Evolutionary conservation across 2,888 invertebrate genomes (phyloP), one percentile per base, ranked within the genome.

Genomic region (Parasteatoda lunata): DNA sequence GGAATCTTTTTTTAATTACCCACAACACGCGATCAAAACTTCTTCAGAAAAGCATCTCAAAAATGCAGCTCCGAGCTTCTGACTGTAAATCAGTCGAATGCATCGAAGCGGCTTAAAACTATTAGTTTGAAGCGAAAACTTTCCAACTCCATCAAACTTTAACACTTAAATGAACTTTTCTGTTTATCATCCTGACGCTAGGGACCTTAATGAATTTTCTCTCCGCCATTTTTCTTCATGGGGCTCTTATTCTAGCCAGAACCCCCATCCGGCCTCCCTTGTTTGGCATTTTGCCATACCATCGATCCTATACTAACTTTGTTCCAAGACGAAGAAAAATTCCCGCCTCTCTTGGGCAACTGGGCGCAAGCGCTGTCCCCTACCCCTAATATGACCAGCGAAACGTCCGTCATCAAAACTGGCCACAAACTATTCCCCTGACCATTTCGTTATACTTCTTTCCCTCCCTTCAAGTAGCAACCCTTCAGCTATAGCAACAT

Each of bases 111-210:
- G 80, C 80, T 86, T 86, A 71, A 85, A 86, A 86, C 85, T 86
- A 86, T 86, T 86, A 86, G 85, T 86, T 86, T 86, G 78, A 80
- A 86, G 85, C 80, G 80, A 80, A 86, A 86, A 86, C 85, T 86
- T 86, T 86, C 80, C 80, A 86, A 80, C 85, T 86, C 85, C 85
- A 86, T 86, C 85, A 86, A 86, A 86, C 85, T 86, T 86, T 86
- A 86, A 86, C 85, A 86, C 85, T 86, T 86, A 86, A 86, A 86
- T 86, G 85, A 86, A 86, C 85, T 86, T 86, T 86, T 86, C 85
- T 86, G 85, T 79, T 86, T 86, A 86, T 86, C 85, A 86, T 86
- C 85, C 71, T 86, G 85, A 80, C 85, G 85, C 85, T 77, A 86
- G 85, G 72, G 85, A 86, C 85, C 85, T 86, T 86, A 86, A 86